Evolutionary conservation across 2,888 invertebrate genomes (phyloP).

Genomic region (Chrysolina oricalcia): DNA sequence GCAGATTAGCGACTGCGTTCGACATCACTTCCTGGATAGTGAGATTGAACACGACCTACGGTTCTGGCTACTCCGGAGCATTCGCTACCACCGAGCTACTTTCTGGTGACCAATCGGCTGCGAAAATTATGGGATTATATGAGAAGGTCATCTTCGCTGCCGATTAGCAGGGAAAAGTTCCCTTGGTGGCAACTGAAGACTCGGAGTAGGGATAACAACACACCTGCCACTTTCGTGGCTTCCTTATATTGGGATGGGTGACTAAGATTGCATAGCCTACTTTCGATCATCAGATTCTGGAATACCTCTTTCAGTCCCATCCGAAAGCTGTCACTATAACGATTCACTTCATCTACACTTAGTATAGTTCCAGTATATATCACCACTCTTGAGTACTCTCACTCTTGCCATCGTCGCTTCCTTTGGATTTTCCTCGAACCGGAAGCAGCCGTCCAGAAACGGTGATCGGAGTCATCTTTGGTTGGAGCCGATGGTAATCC

Average conservation of each 20-base stretch:
- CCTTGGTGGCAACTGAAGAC: conserved; percentile 27
- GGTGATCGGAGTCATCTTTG: conserved; percentile 50
- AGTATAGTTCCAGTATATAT: conserved; percentile 43
- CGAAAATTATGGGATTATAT: conserved; percentile 25
- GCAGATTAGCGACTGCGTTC: conserved; percentile 72
- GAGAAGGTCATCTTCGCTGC: conserved; percentile 1
- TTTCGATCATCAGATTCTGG: conserved; percentile 61
- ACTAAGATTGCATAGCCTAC: conserved; percentile 65
- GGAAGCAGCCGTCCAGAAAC: conserved; percentile 58
- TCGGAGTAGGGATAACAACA: conserved; percentile 41
- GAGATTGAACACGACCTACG: conserved; percentile 62
- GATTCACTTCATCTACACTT: conserved; percentile 40
- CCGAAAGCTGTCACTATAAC: conserved; percentile 35
- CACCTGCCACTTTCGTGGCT: conserved; percentile 55
- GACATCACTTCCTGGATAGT: conserved; percentile 67
- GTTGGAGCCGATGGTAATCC: conserved; percentile 46
- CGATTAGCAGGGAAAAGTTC: conserved; percentile 26
- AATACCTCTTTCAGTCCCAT: conserved; percentile 53
- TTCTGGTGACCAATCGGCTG: conserved; percentile 21
- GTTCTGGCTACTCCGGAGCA: conserved; percentile 29
- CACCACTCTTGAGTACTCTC: not conserved
- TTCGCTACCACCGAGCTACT: conserved; percentile 39
- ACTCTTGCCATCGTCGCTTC: not conserved
- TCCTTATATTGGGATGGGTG: conserved; percentile 54
- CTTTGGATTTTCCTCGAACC: conserved; percentile 31